These are phyloP conservation scores for Ondatra zibethicus DNA, from an alignment of 2,113 vertebrate genomes.

Conservation along the genomic window DNA sequence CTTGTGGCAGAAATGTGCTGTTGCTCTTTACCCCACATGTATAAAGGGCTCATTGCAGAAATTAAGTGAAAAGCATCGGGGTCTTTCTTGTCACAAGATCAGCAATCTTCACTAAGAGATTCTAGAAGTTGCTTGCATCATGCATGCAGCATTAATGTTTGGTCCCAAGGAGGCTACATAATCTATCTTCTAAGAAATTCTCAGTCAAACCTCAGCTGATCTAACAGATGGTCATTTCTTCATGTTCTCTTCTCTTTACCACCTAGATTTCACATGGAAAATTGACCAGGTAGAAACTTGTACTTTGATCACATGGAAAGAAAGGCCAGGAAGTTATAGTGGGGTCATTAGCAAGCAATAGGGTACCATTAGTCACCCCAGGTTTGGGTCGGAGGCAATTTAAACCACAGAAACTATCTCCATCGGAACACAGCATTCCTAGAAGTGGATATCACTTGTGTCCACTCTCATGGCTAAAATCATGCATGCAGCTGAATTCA, in stretches of 20 bases:
- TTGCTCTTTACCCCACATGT: neutral
- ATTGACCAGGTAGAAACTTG: neutral
- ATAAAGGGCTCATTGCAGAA: neutral
- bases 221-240: slow-evolving; percentile 33
- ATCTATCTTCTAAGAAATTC: neutral
- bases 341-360: neutral
- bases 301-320: neutral
- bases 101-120: neutral
- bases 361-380: neutral
- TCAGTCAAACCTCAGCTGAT: neutral
- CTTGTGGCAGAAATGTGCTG: neutral
- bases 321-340: neutral
- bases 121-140: neutral
- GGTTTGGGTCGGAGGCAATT: neutral
- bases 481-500: neutral
- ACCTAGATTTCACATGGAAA: slow-evolving; percentile 34
- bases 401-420: neutral
- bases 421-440: neutral
- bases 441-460: neutral
- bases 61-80: neutral
- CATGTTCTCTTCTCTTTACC: slow-evolving; percentile 34
- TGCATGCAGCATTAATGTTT: neutral
- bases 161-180: slow-evolving; percentile 4
- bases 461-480: neutral
- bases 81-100: neutral